Base-by-base conservation (phyloP, 2,797 vertebrate genomes). In the Pangasius sanitwongsei region DNA sequence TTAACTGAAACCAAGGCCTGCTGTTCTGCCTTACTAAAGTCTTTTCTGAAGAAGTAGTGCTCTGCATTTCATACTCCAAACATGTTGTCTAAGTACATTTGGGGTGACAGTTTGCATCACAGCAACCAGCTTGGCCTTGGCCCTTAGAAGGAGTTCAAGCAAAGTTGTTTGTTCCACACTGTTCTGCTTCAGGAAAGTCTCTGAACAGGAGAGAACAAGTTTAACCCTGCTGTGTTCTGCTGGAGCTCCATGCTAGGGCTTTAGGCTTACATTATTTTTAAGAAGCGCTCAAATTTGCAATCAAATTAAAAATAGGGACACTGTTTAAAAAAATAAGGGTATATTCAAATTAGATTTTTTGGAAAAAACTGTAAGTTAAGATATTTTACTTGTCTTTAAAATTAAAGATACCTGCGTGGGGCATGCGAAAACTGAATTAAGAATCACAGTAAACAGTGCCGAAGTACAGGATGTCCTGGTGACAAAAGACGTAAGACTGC, bases 1-100 rank as follows among this genome's bases (percentile, higher is more conserved):
- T 65, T 80, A 44, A 31, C 4, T 85, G 37, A 69, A 85, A 85
- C 65, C 67, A 18, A 77, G 55, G 11, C 53, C 13, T 70, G 44
- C 88, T 67, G 86, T 74, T 86, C 20, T 78, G 37, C 74, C 9
- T 59, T 83, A 41, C 34, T 72, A 23, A 86, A 86, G 3, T 72
- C 20, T 63, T 70, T 55, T 86, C 31, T 81, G 44, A 75, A 48
- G 25, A 25, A 37, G 4, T 57, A 34, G 7, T 65, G 28, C 31
- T 82, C 37, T 25, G 18, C 34, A 69, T 44, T 63, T 88, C 23
- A 53, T 31, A 23, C 20, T 48, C 12, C 25, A 57, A 85, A 59
- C 75, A 44, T n/a, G 25, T 53, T 59, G 34, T 90, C 72, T 23
- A 1, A 74, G 20, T 15, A 59, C 41, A 65, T 83, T 0, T 53